These are phyloP conservation scores for Drosophila sproati DNA, from an alignment of 1,140 invertebrate genomes.

Conservation along the genomic window DNA sequence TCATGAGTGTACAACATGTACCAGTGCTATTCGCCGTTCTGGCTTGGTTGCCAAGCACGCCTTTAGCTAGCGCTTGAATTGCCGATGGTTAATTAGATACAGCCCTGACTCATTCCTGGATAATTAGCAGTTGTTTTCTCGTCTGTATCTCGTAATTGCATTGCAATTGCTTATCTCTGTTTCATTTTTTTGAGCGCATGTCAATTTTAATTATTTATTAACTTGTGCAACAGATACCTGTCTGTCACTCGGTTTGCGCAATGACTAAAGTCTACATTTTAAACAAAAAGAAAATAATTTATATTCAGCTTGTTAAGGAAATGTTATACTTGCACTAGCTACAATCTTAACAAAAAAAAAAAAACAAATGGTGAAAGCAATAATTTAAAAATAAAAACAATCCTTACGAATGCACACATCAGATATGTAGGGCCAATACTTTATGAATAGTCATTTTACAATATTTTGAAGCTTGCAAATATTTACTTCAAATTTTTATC, in stretches of 20 bases:
- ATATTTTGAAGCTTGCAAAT: neutral
- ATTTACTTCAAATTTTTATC: neutral
- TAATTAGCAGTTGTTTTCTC: constrained; percentile 38
- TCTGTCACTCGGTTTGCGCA: neutral
- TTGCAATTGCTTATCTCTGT: constrained; percentile 43
- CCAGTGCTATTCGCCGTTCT: neutral
- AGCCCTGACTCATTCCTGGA: constrained; percentile 38
- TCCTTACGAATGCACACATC: neutral
- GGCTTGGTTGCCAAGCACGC: constrained; percentile 21
- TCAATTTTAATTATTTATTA: constrained; percentile 65
- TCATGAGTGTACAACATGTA: constrained; percentile 7
- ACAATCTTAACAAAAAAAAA: neutral
- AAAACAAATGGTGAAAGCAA: neutral
- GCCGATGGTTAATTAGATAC: constrained; percentile 21
- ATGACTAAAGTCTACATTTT: neutral
- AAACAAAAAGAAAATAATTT: neutral
- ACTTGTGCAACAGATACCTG: constrained; percentile 56
- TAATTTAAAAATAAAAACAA: too few relatives aligned
- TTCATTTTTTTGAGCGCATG: constrained; percentile 21
- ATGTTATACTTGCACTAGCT: neutral
- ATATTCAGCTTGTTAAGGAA: neutral
- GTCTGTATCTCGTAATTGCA: constrained; percentile 52
- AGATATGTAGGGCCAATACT: neutral
- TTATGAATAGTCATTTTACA: too few relatives aligned
- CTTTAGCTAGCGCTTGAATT: neutral